These are phyloP conservation scores for Pinna nobilis DNA, from an alignment of 1,140 invertebrate genomes.

Conservation along the genomic window DNA sequence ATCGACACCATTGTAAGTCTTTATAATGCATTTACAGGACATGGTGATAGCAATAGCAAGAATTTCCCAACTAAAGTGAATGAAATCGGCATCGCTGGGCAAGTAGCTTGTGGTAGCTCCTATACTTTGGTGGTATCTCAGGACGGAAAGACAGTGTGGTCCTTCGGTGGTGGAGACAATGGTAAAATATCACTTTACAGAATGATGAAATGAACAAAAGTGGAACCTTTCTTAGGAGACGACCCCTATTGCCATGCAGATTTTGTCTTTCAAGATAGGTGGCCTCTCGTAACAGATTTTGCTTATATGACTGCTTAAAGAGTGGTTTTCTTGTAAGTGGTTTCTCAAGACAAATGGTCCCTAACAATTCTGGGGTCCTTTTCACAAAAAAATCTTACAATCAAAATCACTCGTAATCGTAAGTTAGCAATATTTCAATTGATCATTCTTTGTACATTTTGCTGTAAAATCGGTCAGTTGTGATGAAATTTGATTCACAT, in stretches of 20 bases:
- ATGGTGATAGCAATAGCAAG: constrained; percentile 81
- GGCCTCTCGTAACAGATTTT: not conserved
- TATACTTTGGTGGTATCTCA: constrained; percentile 71
- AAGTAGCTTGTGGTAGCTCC: constrained; percentile 74
- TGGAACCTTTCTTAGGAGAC: too few species aligned
- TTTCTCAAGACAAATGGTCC: too few species aligned
- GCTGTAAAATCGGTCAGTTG: too few species aligned
- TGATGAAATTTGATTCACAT: too few species aligned
- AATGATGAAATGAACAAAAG: not conserved
- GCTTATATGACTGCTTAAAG: not conserved
- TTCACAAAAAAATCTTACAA: too few species aligned
- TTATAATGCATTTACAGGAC: constrained; percentile 72
- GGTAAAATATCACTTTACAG: constrained; percentile 52
- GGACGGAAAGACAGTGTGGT: constrained; percentile 82
- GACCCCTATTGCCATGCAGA: not conserved
- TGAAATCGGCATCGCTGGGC: constrained; percentile 78
- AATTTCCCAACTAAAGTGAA: constrained; percentile 81
- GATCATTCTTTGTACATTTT: too few species aligned
- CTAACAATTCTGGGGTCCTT: too few species aligned
- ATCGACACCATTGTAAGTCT: too few species aligned
- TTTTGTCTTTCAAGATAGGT: not conserved
- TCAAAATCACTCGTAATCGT: too few species aligned
- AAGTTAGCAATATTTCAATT: too few species aligned
- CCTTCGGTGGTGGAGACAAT: constrained; percentile 78
- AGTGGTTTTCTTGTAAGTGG: too few species aligned